These are phyloP conservation scores for Brotula barbata DNA, from an alignment of 2,797 vertebrate genomes.

Conservation along the genomic window DNA sequence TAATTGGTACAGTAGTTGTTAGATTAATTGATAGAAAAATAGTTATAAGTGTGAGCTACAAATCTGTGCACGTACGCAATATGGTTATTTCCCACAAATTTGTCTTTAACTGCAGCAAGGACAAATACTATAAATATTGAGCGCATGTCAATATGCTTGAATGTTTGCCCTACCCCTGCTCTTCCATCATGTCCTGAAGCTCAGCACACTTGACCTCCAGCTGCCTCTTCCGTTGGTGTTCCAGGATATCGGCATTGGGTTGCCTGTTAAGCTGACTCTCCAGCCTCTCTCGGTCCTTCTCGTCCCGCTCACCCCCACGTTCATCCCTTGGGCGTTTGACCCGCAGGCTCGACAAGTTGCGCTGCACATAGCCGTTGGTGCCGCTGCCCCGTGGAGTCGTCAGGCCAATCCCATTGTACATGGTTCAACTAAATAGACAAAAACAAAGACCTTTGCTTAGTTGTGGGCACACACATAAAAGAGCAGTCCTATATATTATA, in stretches of 20 bases:
- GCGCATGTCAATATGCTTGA: too few relatives aligned
- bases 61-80: too few relatives aligned
- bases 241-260: constrained; percentile 92
- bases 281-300: constrained; percentile 85
- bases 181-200: constrained; percentile 95
- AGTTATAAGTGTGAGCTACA: too few relatives aligned
- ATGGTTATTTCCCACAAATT: too few relatives aligned
- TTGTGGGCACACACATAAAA: background rate
- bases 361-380: constrained; percentile 94
- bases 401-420: constrained; percentile 96
- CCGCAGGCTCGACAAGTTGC: constrained; percentile 90
- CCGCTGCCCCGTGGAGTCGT: constrained; percentile 92
- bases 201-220: constrained; percentile 94
- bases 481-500: background rate
- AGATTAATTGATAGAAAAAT: too few relatives aligned
- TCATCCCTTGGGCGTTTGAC: constrained; percentile 87
- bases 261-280: constrained; percentile 90
- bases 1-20: too few relatives aligned
- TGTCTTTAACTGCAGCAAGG: too few relatives aligned
- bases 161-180: constrained; percentile 84
- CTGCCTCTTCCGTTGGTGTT: constrained; percentile 93
- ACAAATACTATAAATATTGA: too few relatives aligned
- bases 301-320: constrained; percentile 79
- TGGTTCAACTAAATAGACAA: constrained; percentile 59
- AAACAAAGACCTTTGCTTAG: background rate